These are phyloP conservation scores for Micrasema minimum DNA, from an alignment of 1,140 invertebrate species.

Conservation along the genomic window DNA sequence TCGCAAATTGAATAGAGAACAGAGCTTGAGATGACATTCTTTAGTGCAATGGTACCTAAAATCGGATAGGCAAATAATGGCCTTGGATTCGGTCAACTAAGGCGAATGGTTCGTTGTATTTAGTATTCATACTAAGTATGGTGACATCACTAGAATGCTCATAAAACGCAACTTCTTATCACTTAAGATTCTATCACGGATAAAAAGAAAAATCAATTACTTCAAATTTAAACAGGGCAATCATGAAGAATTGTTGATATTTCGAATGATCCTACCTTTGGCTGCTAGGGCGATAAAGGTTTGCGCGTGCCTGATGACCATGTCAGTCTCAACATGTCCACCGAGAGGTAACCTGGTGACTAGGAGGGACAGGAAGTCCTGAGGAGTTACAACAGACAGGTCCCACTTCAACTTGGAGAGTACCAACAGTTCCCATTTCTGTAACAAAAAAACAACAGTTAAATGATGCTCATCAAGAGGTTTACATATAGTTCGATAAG, in stretches of 20 bases:
- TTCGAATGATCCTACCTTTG: conserved; percentile 71
- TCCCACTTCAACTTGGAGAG: conserved; percentile 86
- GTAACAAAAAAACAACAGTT: conserved; percentile 62
- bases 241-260: background rate
- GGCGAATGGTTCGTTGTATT: conserved; percentile 24
- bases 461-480: background rate
- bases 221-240: background rate
- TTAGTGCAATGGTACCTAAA: conserved; percentile 1
- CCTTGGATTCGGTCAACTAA: conserved; percentile 39
- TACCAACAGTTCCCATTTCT: conserved; percentile 86
- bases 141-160: conserved; percentile 47
- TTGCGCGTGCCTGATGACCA: conserved; percentile 79
- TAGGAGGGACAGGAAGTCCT: conserved; percentile 82
- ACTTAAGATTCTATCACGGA: conserved; percentile 16
- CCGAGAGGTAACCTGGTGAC: conserved; percentile 70
- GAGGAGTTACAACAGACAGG: conserved; percentile 80
- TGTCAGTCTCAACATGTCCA: conserved; percentile 68
- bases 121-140: conserved; percentile 20
- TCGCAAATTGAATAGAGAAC: too few relatives aligned
- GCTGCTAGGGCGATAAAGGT: conserved; percentile 83
- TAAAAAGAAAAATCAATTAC: conserved; percentile 12
- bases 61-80: conserved; percentile 4
- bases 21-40: too few relatives aligned
- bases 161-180: conserved; percentile 20
- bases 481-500: background rate